Percentiles rank a stretch among this genome's conserved stretches.
phyloP scores from a whole-genome alignment of 37 sponge, comb jelly and placozoan species.

The Axinella damicornis region DNA sequence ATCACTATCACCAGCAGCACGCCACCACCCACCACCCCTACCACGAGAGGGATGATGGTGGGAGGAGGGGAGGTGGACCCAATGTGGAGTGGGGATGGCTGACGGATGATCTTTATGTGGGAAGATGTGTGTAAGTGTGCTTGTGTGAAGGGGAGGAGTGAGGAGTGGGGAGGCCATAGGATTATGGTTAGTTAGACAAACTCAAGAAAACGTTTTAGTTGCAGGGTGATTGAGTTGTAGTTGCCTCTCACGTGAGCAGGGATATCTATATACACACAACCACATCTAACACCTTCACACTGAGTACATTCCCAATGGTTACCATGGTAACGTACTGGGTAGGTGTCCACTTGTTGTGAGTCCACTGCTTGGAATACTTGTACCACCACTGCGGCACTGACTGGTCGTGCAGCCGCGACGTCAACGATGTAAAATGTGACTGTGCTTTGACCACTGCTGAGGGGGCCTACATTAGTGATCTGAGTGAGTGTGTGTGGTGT shows the following conservation, averaged over 20 bases:
- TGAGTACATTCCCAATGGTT: no score
- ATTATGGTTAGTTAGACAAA: no score
- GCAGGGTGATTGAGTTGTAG: no score
- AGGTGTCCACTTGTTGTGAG: background rate
- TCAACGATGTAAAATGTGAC: conserved; percentile 29
- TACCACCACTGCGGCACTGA: conserved; percentile 5
- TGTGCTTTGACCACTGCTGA: conserved; percentile 6
- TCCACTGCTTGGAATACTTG: background rate
- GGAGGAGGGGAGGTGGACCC: background rate
- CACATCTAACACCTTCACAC: no score
- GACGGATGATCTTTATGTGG: background rate
- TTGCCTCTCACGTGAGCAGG: no score
- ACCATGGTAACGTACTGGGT: conserved; percentile 10
- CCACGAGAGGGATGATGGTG: background rate
- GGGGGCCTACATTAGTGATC: conserved; percentile 5
- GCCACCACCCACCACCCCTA: background rate
- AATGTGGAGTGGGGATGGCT: background rate
- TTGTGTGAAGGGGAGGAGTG: background rate
- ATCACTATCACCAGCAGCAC: background rate
- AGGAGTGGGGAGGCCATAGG: no score
- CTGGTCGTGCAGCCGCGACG: background rate
- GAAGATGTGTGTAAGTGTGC: no score
- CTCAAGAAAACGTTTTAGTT: no score
- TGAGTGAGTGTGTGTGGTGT: background rate
- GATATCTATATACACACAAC: no score